Conservation (phyloP, 2,797 vertebrate species). For the Loriculus beryllinus region DNA sequence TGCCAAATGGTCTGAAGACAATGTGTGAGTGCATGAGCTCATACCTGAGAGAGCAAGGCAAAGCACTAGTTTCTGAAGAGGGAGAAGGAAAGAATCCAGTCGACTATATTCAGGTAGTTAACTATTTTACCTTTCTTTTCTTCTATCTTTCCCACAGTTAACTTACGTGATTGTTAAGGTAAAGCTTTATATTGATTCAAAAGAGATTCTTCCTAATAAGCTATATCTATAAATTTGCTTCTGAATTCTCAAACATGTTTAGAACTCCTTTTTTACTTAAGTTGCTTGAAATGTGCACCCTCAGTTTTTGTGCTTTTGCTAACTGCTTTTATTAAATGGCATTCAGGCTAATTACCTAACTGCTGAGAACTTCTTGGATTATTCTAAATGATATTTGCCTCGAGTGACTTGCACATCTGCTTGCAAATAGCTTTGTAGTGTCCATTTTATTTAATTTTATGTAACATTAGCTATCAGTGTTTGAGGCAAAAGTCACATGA, state of each 20-base stretch:
- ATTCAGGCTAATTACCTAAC: not conserved
- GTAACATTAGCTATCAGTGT: not conserved
- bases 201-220: not conserved
- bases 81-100: conserved; percentile 98
- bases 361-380: not conserved
- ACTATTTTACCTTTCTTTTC: not conserved
- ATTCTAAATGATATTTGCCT: not conserved
- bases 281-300: not conserved
- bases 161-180: not conserved
- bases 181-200: not conserved
- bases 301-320: not conserved
- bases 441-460: not conserved
- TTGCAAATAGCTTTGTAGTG: not conserved
- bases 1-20: conserved; percentile 96
- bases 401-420: not conserved
- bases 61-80: conserved; percentile 96
- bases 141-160: not conserved
- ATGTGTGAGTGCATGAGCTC: conserved; percentile 99
- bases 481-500: not conserved
- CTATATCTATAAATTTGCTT: not conserved
- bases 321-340: not conserved
- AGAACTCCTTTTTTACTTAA: not conserved
- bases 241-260: not conserved
- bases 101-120: conserved; percentile 94
- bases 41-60: conserved; percentile 95